Base-by-base conservation (phyloP, 2,888 invertebrate genomes). In the Strigamia crassipes region DNA sequence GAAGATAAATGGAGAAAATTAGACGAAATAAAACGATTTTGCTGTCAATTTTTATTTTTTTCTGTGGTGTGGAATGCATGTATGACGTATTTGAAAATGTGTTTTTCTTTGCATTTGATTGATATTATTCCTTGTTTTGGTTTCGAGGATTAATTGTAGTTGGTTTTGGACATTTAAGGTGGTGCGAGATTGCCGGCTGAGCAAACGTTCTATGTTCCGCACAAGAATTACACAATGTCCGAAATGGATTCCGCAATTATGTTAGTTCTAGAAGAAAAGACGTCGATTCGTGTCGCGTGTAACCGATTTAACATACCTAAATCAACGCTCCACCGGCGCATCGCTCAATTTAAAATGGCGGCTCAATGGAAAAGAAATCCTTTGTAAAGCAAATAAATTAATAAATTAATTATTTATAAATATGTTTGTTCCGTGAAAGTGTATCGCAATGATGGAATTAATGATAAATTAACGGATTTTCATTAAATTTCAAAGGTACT, bases 311-410 rank as follows among this genome's bases (percentile, higher is more conserved):
- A 38, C 1, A 31, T 80, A 27, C 80, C 80, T 21, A 80, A 80
- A 23, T 51, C 80, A 27, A 80, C 80, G 21, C 61, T 80, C 5
- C 80, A 56, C 8, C 23, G 80, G 18, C 51, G 51, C 15, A 61
- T 80, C 13, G 12, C 61, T 10, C 38, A 42, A 79, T 27, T 46
- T 4, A 61, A 61, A 56, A 56, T 56, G 56, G 1, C 21, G 9
- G 3, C 56, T 1, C 56, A 56, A 56, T 56, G 1, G 1, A 56
- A 56, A 1, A 56, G n/a, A 9, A 56, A 18, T 27, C 1, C 1
- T 27, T 27, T 27, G 27, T 27, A 27, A 27, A 27, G n/a, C n/a
- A 27, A 27, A 27, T n/a, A n/a, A n/a, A n/a, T n/a, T n/a, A n/a
- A n/a, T n/a, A n/a, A n/a, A n/a, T n/a, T n/a, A n/a, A n/a, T n/a